Evolutionary conservation across 2,888 invertebrate species (phyloP).

Genomic region (Bombylius discolor): DNA sequence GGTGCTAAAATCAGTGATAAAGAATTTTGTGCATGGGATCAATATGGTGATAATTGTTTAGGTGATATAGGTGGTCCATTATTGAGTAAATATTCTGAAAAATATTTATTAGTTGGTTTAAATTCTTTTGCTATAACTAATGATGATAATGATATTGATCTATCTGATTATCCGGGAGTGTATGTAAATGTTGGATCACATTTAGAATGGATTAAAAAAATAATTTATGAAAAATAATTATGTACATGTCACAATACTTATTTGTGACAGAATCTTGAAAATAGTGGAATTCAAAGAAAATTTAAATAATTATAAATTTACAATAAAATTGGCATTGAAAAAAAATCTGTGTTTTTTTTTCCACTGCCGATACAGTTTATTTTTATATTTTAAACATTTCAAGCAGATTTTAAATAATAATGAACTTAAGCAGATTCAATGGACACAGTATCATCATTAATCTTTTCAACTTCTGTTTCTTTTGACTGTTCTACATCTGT

Average conservation of each 20-base stretch:
- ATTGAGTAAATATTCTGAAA: conserved; percentile 10
- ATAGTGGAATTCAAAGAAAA: no score
- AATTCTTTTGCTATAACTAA: conserved; percentile 13
- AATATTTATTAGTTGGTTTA: conserved; percentile 14
- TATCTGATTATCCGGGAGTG: conserved; percentile 13
- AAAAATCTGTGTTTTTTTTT: not conserved
- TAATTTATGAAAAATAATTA: not conserved
- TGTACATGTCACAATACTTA: no score
- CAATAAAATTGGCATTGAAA: no score
- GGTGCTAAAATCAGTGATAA: conserved; percentile 7
- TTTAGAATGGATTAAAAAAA: conserved; percentile 14
- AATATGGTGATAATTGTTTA: conserved; percentile 16
- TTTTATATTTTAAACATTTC: not conserved
- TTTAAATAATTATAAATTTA: no score
- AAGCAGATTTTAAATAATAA: no score
- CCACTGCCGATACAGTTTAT: not conserved
- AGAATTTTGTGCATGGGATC: conserved; percentile 18
- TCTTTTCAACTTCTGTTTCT: conserved; percentile 14
- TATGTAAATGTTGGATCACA: conserved; percentile 15
- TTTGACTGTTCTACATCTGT: conserved; percentile 10
- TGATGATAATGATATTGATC: conserved; percentile 9
- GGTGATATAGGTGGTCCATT: conserved; percentile 17
- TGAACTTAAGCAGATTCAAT: conserved; percentile 20
- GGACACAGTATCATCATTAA: conserved; percentile 24
- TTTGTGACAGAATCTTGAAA: no score